Evolutionary conservation across 2,888 invertebrate species (phyloP), one percentile per base, ranked within the genome.

Genomic region (Sericinus montela): DNA sequence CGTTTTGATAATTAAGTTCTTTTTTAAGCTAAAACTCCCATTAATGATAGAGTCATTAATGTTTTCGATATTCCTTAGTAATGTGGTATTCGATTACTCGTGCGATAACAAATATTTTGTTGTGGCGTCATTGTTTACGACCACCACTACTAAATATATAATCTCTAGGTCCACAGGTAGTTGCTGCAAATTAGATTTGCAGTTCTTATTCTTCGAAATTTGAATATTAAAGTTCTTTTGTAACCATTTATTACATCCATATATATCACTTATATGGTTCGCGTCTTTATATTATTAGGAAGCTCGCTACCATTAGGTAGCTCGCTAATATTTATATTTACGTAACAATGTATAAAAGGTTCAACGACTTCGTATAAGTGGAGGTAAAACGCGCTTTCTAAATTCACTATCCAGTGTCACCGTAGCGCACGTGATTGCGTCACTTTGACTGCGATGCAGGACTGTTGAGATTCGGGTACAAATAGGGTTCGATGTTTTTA

Each of bases 401-500:
- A 85, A 88, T 75, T 80, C 77, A 71, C 75, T 78, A 81, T 80
- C 78, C 71, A 78, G 71, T 78, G 82, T 81, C 84, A 82, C 80
- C 79, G 78, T 74, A 63, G 75, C 30, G 30, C 77, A 79, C 76
- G 84, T 61, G 57, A 68, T 81, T 81, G 69, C 81, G 75, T 80
- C 75, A 81, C 44, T 14, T 14, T 45, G 41, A 48, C 37, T 42
- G 40, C 49, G 38, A 50, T 45, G 42, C 37, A 42, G 41, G 45
- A 45, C 51, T 56, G 52, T 44, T 51, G 52, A 41, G 55, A 54
- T 44, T 23, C 30, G 28, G 8, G 41, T 29, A 11, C 36, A 23
- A 34, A 28, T 37, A 36, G 32, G 34, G 35, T 41, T 45, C 4
- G 50, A 41, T 41, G 19, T 37, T 41, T 40, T 32, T 32, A 36